phyloP scores from a whole-genome alignment of 2,888 invertebrate species.

The Caenorhabditis plicata region DNA sequence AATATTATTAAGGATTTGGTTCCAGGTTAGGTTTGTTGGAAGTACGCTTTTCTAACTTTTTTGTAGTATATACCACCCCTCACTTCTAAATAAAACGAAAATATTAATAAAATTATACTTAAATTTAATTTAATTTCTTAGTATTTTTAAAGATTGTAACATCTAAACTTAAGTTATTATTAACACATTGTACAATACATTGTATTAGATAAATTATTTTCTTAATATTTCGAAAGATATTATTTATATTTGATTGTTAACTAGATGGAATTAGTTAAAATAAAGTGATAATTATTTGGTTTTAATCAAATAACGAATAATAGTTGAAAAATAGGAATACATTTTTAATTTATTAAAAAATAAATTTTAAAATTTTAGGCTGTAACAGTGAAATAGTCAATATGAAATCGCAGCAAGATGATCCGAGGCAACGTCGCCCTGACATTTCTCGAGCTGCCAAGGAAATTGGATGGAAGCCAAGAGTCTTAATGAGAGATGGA shows the following conservation, averaged over 20 bases:
- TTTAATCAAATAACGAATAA: too few relatives aligned
- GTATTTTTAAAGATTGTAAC: neutral
- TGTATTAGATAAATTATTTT: too few relatives aligned
- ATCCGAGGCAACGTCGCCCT: constrained; percentile 89
- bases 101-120: neutral
- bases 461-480: constrained; percentile 87
- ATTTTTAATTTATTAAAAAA: neutral
- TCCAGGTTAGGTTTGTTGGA: constrained; percentile 64
- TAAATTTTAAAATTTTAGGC: constrained; percentile 70
- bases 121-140: neutral
- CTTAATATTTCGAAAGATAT: too few relatives aligned
- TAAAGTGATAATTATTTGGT: too few relatives aligned
- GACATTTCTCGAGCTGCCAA: constrained; percentile 86
- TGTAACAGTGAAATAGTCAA: constrained; percentile 82
- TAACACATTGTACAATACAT: too few relatives aligned
- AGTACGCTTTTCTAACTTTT: neutral
- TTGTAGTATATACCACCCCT: constrained; percentile 1
- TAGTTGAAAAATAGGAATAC: constrained; percentile 6
- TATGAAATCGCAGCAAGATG: constrained; percentile 86
- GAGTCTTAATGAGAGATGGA: constrained; percentile 82
- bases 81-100: constrained; percentile 2
- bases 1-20: constrained; percentile 69
- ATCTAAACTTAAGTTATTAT: too few relatives aligned
- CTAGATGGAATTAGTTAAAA: too few relatives aligned
- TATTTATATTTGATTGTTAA: too few relatives aligned